Conservation (phyloP, 2,888 invertebrate species). For the Philereme transversata region DNA sequence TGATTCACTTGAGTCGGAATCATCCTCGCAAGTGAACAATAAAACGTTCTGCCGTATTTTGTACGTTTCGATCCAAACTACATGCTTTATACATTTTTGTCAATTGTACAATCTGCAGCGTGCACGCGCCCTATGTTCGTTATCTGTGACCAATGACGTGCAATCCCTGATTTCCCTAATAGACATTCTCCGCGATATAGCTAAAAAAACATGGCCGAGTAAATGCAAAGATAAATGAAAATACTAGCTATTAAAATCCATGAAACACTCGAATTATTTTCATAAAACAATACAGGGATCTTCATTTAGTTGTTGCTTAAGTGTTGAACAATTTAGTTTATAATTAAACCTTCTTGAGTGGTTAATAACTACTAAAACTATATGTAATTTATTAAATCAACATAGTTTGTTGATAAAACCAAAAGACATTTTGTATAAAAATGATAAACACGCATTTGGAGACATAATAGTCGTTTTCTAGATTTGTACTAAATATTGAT, state of each 20-base stretch:
- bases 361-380: conserved; percentile 29
- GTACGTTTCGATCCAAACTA: too few species aligned
- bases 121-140: too few species aligned
- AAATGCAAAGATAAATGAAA: too few species aligned
- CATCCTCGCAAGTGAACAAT: too few species aligned
- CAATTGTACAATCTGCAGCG: too few species aligned
- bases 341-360: conserved; percentile 16
- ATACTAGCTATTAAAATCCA: neutral
- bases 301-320: conserved; percentile 39
- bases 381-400: conserved; percentile 21
- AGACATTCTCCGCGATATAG: too few species aligned
- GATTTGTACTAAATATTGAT: conserved; percentile 16
- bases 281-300: conserved; percentile 34
- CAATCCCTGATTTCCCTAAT: too few species aligned
- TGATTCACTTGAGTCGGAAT: too few species aligned
- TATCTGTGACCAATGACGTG: too few species aligned
- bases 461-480: conserved; percentile 3
- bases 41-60: too few species aligned
- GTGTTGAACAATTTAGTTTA: conserved; percentile 58
- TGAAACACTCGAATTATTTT: neutral
- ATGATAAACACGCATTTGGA: neutral
- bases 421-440: conserved; percentile 26
- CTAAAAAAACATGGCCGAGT: too few species aligned
- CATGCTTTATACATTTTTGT: too few species aligned
- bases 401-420: conserved; percentile 7